Percentiles rank a stretch among this genome's conserved stretches.
Evolutionary conservation across 2,888 invertebrate genomes (phyloP).

Genomic region (Patella ulyssiponensis): DNA sequence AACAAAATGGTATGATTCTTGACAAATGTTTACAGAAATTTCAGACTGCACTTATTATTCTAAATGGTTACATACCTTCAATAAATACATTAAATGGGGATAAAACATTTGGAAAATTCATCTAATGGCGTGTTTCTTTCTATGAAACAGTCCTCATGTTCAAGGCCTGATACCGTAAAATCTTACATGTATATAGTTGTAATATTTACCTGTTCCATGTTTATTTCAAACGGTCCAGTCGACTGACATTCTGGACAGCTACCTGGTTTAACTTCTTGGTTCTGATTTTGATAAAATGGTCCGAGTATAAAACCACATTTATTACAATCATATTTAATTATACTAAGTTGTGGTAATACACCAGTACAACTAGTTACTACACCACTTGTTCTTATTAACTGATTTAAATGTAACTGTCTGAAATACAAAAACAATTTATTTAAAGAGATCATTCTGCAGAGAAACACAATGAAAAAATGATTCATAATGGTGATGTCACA

Average conservation of each 20-base stretch:
- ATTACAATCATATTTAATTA: constrained; percentile 97
- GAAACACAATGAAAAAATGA: too few relatives aligned
- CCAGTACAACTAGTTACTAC: constrained; percentile 96
- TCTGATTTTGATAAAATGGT: constrained; percentile 95
- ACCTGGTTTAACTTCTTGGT: constrained; percentile 93
- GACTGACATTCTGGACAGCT: constrained; percentile 99
- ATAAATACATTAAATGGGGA: too few relatives aligned
- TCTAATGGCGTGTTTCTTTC: too few relatives aligned
- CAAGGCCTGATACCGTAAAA: neutral
- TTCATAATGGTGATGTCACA: too few relatives aligned
- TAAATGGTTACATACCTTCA: too few relatives aligned
- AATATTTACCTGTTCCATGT: constrained; percentile 84
- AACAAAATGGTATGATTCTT: too few relatives aligned
- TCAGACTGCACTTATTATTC: too few relatives aligned
- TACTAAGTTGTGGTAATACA: constrained; percentile 90
- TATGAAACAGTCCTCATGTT: neutral
- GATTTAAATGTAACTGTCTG: constrained; percentile 83
- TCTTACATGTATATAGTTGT: neutral
- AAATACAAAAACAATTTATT: constrained; percentile 7
- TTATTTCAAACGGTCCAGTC: constrained; percentile 94
- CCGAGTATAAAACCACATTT: constrained; percentile 96
- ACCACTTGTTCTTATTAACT: constrained; percentile 91
- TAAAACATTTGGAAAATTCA: too few relatives aligned
- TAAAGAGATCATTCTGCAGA: too few relatives aligned
- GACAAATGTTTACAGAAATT: too few relatives aligned